Evolutionary conservation across 2,888 invertebrate genomes (phyloP), one percentile per base, ranked within the genome.

Genomic region (Tuta absoluta): DNA sequence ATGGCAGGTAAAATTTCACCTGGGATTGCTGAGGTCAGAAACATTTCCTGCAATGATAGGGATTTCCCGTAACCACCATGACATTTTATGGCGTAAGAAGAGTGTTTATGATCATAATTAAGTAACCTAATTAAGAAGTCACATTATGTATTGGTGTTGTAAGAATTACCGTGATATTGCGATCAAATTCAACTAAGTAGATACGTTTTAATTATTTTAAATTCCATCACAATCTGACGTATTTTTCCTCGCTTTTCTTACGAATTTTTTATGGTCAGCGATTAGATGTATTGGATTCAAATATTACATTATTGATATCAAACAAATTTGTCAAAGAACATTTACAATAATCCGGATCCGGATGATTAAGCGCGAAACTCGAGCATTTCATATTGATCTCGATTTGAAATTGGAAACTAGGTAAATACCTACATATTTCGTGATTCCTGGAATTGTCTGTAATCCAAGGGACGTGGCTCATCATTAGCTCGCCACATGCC

Each of bases 11-110:
- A 28, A 56, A 28, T 53, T 14, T 28, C 14, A 53, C 14, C 14
- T 53, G n/a, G 53, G 28, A 12, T 21, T 51, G 53, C 14, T 14
- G 17, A 56, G 56, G 33, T 56, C 56, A 56, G 14, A 17, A 33
- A 11, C 56, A 56, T 56, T 33, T 33, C 51, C n/a, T 17, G 28
- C 14, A 56, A 56, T 24, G 24, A 10, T n/a, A n/a, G n/a, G 53
- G n/a, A n/a, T 56, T 51, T 7, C 23, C 12, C 17, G 19, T 49
- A n/a, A 14, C 17, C 21, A 19, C 19, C 8, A 21, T 23, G 51
- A 21, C 12, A 23, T 23, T 51, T 51, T 51, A 51, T 51, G 51
- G 49, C 14, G 14, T 14, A 41, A 41, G 41, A 41, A n/a, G 14
- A 49, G 11, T 19, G 51, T 51, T 21, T 23, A 51, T 1, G 51